Evolutionary conservation across 2,888 invertebrate species (phyloP).

Genomic region (Cerastoderma edule): DNA sequence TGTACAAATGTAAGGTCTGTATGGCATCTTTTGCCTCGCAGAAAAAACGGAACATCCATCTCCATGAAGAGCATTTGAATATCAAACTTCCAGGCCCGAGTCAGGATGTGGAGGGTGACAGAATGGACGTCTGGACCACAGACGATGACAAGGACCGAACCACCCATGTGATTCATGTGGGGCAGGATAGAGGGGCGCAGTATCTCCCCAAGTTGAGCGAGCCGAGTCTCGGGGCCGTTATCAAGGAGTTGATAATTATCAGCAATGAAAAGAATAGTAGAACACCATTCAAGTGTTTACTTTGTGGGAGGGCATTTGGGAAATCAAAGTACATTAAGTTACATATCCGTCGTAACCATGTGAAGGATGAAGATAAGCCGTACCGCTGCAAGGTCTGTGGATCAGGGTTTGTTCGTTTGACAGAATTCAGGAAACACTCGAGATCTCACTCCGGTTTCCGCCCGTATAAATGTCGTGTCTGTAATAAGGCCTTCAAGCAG

Average conservation of each 20-base stretch:
- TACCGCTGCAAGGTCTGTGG: conserved; percentile 59
- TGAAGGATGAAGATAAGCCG: conserved; percentile 55
- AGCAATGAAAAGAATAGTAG: conserved; percentile 25
- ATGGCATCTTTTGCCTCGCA: conserved; percentile 18
- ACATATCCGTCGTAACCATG: conserved; percentile 55
- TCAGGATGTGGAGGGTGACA: neutral
- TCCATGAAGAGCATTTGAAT: conserved; percentile 20
- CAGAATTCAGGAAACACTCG: conserved; percentile 57
- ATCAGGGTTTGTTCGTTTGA: conserved; percentile 56
- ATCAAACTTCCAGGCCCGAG: neutral
- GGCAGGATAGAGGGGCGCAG: conserved; percentile 43
- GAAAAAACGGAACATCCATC: conserved; percentile 20
- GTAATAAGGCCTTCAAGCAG: conserved; percentile 56
- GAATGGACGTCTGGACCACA: neutral
- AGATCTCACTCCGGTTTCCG: conserved; percentile 56
- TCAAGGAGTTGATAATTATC: conserved; percentile 45
- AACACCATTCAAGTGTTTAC: conserved; percentile 52
- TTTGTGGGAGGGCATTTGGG: conserved; percentile 50
- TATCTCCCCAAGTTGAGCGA: conserved; percentile 56
- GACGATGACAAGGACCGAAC: conserved; percentile 15
- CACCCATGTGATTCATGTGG: conserved; percentile 52
- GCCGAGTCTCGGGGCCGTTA: conserved; percentile 53
- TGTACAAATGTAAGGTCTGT: conserved; percentile 34
- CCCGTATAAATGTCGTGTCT: conserved; percentile 52
- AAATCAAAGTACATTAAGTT: conserved; percentile 56